Percentiles rank a stretch among this genome's conserved stretches.
Evolutionary conservation across 1,140 invertebrate species (phyloP).

Genomic region (Saccostrea echinata): DNA sequence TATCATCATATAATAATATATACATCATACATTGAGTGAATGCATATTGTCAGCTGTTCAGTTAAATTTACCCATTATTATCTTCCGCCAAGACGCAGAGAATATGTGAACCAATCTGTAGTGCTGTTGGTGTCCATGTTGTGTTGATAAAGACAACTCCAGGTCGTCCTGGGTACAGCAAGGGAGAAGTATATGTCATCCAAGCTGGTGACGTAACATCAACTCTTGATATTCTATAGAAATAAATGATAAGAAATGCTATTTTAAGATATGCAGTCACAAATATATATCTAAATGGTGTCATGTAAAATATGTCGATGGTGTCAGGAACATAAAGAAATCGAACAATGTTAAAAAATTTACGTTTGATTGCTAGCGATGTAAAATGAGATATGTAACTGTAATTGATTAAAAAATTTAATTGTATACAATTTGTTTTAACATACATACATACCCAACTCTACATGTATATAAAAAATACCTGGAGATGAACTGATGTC

Average conservation of each 20-base stretch:
- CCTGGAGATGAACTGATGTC: slow-evolving; percentile 61
- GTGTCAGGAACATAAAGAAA: background rate
- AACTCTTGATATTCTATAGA: background rate
- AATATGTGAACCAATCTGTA: slow-evolving; percentile 40
- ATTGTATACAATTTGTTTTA: no score
- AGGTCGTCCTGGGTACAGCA: background rate
- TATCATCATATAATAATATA: no score
- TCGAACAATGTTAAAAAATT: background rate
- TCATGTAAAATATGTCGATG: no score
- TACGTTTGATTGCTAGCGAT: slow-evolving; percentile 8
- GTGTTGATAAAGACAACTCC: background rate
- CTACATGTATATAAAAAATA: no score
- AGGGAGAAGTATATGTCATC: slow-evolving; percentile 8
- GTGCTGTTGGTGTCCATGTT: slow-evolving; percentile 40
- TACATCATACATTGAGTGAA: no score
- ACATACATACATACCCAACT: no score
- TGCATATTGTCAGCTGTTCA: no score
- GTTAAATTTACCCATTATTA: slow-evolving; percentile 28
- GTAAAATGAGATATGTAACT: background rate
- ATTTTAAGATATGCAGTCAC: background rate
- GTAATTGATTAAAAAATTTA: background rate
- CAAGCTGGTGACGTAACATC: slow-evolving; percentile 13
- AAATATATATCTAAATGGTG: background rate
- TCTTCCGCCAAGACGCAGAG: slow-evolving; percentile 42
- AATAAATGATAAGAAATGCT: background rate